Conservation (phyloP, 2,888 invertebrate genomes). For the Thyatira batis region DNA sequence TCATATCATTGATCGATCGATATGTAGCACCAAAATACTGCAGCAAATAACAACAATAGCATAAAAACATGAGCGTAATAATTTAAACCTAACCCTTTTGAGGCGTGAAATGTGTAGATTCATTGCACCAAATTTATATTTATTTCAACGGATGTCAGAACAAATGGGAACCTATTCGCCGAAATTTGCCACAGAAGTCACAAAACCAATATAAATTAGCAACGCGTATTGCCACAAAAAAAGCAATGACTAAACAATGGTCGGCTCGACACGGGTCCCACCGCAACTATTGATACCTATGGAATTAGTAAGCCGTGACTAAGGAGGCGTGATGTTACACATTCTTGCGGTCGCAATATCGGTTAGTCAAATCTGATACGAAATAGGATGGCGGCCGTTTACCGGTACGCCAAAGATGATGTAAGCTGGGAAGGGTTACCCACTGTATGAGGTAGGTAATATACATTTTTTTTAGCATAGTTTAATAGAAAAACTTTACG, state of each 20-base stretch:
- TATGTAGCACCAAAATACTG: neutral
- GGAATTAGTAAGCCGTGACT: constrained; percentile 65
- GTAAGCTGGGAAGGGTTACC: no score
- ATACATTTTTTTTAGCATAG: no score
- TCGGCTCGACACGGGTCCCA: constrained; percentile 32
- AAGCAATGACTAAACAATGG: constrained; percentile 49
- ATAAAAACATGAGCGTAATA: neutral
- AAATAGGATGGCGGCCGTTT: neutral
- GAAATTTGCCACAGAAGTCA: constrained; percentile 51
- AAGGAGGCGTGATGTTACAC: constrained; percentile 55
- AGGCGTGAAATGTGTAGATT: neutral
- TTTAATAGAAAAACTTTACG: no score
- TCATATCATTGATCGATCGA: no score
- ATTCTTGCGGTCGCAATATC: constrained; percentile 57
- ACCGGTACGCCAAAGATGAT: neutral
- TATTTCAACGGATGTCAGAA: constrained; percentile 27
- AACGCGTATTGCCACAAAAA: constrained; percentile 47
- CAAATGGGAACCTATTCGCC: constrained; percentile 46
- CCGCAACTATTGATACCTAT: constrained; percentile 31
- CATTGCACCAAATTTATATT: neutral
- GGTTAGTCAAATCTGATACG: neutral
- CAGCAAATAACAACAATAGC: neutral
- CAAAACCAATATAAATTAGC: constrained; percentile 59
- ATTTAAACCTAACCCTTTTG: neutral
- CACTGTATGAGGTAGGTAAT: no score